Evolutionary conservation across 2,888 invertebrate species (phyloP).

Genomic region (Hedya salicella): DNA sequence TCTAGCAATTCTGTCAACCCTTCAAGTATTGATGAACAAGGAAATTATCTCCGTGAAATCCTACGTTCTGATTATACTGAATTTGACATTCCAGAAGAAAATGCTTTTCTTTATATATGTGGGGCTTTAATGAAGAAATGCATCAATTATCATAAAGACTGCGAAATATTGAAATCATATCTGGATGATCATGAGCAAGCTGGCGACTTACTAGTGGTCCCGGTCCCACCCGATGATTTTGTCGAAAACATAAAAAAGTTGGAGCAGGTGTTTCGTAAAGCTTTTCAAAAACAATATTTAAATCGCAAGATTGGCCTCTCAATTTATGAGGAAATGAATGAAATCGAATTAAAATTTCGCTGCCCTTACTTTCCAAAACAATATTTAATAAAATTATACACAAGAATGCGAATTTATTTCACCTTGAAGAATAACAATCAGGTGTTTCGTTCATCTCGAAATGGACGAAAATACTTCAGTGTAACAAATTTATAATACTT

Average conservation of each 20-base stretch:
- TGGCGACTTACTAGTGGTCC: neutral
- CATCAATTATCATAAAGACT: conserved; percentile 7
- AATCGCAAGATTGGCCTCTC: conserved; percentile 22
- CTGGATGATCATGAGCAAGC: neutral
- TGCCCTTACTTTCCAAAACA: conserved; percentile 35
- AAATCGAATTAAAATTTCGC: conserved; percentile 6
- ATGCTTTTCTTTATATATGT: conserved; percentile 34
- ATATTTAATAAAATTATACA: conserved; percentile 36
- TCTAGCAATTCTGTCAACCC: conserved; percentile 20
- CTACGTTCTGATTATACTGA: conserved; percentile 29
- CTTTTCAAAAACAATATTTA: conserved; percentile 25
- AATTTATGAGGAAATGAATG: conserved; percentile 32
- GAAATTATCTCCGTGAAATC: conserved; percentile 29
- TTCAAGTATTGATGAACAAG: conserved; percentile 25
- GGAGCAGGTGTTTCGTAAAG: conserved; percentile 30
- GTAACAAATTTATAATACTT: neutral
- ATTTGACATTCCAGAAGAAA: conserved; percentile 40
- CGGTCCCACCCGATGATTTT: conserved; percentile 17
- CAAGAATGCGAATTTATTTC: conserved; percentile 33
- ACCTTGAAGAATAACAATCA: conserved; percentile 32
- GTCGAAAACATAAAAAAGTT: conserved; percentile 27
- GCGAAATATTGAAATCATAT: neutral
- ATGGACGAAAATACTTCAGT: neutral
- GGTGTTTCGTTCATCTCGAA: neutral
- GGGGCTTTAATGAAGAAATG: conserved; percentile 37